Base-by-base conservation (phyloP, 2,113 vertebrate genomes). In the Epinephelus cyanopodus region DNA sequence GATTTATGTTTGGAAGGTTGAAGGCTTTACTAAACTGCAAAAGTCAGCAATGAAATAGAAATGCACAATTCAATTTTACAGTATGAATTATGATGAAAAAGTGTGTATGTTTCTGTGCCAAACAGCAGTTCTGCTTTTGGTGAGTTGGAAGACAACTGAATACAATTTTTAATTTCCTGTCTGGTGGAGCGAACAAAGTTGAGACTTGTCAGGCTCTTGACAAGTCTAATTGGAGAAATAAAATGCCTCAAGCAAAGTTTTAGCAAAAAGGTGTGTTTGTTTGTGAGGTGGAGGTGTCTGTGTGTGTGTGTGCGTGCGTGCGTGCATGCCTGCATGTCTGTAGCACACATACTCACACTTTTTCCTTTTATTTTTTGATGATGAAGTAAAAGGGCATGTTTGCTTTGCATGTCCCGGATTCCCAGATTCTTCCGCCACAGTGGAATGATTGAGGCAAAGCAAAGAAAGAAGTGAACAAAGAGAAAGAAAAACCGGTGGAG, bases 131-230 rank as follows among this genome's bases (percentile, higher is more conserved):
- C 25, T 15, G n/a, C 25, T 71, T 69, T 62, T 53, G 39, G 47
- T 86, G 29, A 47, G 73, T 79, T 84, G 64, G 78, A 85, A 87
- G 72, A 85, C 60, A 73, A 57, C 42, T 70, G 75, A 53, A 87
- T 67, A 71, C 64, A 45, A 73, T 75, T 91, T 88, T 85, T 83
- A 82, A 92, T 89, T 92, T 93, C 88, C 90, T 90, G 82, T 77
- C 63, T 61, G 68, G 48, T 77, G 82, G 21, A 79, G 56, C 25
- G 47, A 88, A 89, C 83, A 79, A 83, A 90, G 81, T 86, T 76
- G 70, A 87, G 65, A 87, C 87, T 87, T 85, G 86, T 85, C 79
- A 83, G 84, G 29, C 45, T 60, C 47, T 74, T 29, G 77, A 89
- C 83, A 58, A 81, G 75, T 82, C 78, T 88, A 87, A 91, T 88